Conservation (phyloP, 2,113 vertebrate genomes). For the Gavia stellata region DNA sequence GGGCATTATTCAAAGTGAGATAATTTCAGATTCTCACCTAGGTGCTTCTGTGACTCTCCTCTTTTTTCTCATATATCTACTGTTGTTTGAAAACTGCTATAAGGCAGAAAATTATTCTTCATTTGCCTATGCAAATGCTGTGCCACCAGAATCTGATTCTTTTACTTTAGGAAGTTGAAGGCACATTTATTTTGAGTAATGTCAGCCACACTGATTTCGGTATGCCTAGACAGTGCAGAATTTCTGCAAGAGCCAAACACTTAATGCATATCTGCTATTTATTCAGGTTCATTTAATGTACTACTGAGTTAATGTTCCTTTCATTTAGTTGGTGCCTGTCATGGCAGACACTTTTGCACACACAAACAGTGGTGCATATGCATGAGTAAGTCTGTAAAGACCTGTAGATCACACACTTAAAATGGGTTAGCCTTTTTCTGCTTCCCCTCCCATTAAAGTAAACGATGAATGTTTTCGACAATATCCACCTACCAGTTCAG, state of each 20-base stretch:
- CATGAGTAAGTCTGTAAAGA: neutral
- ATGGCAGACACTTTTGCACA: neutral
- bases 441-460: neutral
- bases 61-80: neutral
- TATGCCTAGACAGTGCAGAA: neutral
- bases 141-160: neutral
- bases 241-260: neutral
- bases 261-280: neutral
- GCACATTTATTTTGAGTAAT: neutral
- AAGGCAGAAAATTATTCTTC: neutral
- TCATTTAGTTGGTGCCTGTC: neutral
- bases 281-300: neutral
- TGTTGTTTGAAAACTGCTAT: neutral
- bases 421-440: neutral
- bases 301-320: neutral
- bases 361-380: neutral
- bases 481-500: neutral
- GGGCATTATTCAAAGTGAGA: neutral
- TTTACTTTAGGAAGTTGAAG: neutral
- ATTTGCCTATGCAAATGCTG: neutral
- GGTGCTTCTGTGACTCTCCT: neutral
- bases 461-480: neutral
- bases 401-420: neutral
- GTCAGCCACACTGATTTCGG: neutral
- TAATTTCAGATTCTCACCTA: neutral